Percentiles rank a stretch among this genome's conserved stretches.
These are phyloP conservation scores for Plebejus anna DNA, from an alignment of 2,888 invertebrate species.

Conservation along the genomic window DNA sequence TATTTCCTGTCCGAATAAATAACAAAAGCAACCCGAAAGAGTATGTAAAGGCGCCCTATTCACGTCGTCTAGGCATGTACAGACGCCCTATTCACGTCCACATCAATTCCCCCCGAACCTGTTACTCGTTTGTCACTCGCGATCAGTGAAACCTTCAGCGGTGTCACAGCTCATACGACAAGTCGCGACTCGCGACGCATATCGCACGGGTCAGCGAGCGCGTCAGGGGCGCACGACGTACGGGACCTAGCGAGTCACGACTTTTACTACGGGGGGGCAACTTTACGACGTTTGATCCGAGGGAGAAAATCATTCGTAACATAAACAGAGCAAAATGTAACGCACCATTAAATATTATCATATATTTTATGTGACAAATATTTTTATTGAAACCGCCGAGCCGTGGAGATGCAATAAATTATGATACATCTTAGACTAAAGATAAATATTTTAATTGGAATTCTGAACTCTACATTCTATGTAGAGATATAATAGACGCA, in stretches of 20 bases:
- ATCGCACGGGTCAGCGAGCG: constrained; percentile 43
- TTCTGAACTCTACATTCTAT: neutral
- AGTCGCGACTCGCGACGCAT: constrained; percentile 42
- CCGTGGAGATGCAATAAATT: neutral
- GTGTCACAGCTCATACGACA: neutral
- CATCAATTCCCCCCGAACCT: neutral
- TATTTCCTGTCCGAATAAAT: neutral
- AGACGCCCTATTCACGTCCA: neutral
- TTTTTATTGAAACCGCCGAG: neutral
- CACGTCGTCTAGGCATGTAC: neutral
- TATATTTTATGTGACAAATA: constrained; percentile 14
- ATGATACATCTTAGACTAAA: neutral
- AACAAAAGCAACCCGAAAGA: neutral
- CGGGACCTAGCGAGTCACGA: neutral
- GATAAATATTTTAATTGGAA: neutral
- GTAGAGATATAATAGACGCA: no score
- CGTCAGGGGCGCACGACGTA: constrained; percentile 23
- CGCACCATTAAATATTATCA: constrained; percentile 6
- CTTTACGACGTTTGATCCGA: constrained; percentile 9
- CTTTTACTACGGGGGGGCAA: constrained; percentile 22
- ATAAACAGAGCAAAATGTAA: constrained; percentile 18
- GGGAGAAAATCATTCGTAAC: constrained; percentile 19
- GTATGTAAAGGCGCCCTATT: neutral
- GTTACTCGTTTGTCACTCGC: constrained; percentile 11
- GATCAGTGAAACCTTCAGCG: constrained; percentile 21